phyloP scores from a whole-genome alignment of 2,888 invertebrate genomes.

The Patella ulyssiponensis region DNA sequence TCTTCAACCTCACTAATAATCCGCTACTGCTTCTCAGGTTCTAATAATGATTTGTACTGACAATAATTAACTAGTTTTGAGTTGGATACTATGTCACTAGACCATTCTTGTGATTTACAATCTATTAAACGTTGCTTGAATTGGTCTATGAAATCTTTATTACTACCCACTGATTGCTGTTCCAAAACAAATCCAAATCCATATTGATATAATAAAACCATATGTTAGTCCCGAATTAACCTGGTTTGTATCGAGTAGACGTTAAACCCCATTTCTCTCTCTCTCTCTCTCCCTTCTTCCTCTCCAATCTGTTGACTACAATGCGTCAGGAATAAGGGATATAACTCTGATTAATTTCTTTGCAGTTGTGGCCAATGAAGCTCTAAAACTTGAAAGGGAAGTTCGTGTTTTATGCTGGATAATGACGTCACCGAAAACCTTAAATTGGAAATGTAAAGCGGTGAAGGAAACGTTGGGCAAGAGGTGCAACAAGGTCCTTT shows the following conservation, averaged over 20 bases:
- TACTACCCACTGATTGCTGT: conserved; percentile 19
- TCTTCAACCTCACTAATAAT: too few relatives aligned
- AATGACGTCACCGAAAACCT: conserved; percentile 92
- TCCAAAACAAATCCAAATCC: conserved; percentile 24
- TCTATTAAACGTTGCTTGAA: conserved; percentile 18
- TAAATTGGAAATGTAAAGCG: conserved; percentile 88
- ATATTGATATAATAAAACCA: conserved; percentile 17
- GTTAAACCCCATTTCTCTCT: too few relatives aligned
- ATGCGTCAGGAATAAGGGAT: too few relatives aligned
- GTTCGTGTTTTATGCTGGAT: conserved; percentile 95
- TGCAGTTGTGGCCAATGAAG: too few relatives aligned
- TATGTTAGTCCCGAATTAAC: too few relatives aligned
- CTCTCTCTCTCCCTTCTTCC: too few relatives aligned
- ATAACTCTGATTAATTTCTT: too few relatives aligned
- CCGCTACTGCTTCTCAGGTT: too few relatives aligned
- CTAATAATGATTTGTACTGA: background rate
- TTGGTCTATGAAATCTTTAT: conserved; percentile 9
- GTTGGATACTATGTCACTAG: conserved; percentile 1
- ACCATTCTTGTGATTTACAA: conserved; percentile 9
- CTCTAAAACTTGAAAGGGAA: conserved; percentile 72
- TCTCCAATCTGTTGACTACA: too few relatives aligned
- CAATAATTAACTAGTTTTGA: background rate
- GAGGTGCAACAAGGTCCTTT: conserved; percentile 62
- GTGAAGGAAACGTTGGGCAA: conserved; percentile 74
- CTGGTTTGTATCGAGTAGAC: too few relatives aligned